Base-by-base conservation (phyloP, 23 tunicate genomes). In the Styela plicata region DNA sequence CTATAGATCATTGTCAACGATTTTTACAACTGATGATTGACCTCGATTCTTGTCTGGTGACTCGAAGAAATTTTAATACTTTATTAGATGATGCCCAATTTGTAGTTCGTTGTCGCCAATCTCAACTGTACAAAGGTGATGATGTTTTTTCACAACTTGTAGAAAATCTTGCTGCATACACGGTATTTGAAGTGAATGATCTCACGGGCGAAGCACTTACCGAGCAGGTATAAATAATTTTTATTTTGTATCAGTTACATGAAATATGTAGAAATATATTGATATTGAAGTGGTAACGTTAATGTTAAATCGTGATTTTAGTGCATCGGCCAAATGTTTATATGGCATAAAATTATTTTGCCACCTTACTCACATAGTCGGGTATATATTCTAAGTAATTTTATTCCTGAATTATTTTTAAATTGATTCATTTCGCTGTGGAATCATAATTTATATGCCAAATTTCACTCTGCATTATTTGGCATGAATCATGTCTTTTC, bases 171-270 rank as follows among this genome's bases (percentile, higher is more conserved):
- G 86, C 79, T 29, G 78, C 79, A 63, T 96, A 96, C 71, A 34
- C 82, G 22, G 83, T 91, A 23, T 96, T 96, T 91, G 99, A 96
- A 84, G 91, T 96, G 1, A 86, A 96, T 85, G 99, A 96, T 57
- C 80, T 96, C 20, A 90, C 87, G 28, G 99, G 99, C 24, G 92
- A 88, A 78, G 86, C 97, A 19, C 62, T 96, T 44, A 96, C 83
- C 33, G 74, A 96, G 35, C 91, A 88, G 81, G 81, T 76, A 76
- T 2, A 27, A n/a, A n/a, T n/a, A n/a, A n/a, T n/a, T n/a, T n/a
- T n/a, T 62, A 22, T 23, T 23, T 62, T 62, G n/a, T 62, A 62
- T 62, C 65, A 62, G 0, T 62, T 62, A 62, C 0, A 23, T 62
- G 0, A 62, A 21, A 62, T 62, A 0, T n/a, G n/a, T n/a, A n/a